Conservation (phyloP, 2,888 invertebrate species). For the Agrenia bidenticulata region DNA sequence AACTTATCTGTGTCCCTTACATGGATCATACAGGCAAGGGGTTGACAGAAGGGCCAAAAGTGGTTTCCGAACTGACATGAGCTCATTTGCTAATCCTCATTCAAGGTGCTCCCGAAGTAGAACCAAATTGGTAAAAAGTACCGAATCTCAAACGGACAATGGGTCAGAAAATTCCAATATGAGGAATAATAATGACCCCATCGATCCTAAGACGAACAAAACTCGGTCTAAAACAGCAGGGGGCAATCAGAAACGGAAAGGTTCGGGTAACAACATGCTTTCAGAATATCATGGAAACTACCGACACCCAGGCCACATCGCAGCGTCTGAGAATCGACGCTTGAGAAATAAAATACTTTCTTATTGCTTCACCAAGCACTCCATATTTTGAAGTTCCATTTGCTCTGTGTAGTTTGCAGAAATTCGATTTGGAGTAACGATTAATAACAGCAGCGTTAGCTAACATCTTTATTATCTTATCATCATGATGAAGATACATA, state of each 20-base stretch:
- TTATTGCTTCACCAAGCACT: conserved; percentile 44
- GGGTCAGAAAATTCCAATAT: conserved; percentile 1
- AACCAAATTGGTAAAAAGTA: conserved; percentile 31
- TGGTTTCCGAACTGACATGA: conserved; percentile 37
- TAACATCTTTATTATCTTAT: no score
- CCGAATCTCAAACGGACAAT: conserved; percentile 33
- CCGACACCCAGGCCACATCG: conserved; percentile 34
- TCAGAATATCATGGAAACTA: conserved; percentile 42
- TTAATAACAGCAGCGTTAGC: no score
- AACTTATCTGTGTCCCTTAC: conserved; percentile 41
- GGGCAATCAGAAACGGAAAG: neutral
- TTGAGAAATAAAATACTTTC: conserved; percentile 42
- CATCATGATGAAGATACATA: no score
- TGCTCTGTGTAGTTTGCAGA: no score
- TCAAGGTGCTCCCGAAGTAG: conserved; percentile 25
- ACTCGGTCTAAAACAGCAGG: conserved; percentile 33
- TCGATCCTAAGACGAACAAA: neutral
- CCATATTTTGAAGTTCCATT: conserved; percentile 38
- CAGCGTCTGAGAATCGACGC: conserved; percentile 32
- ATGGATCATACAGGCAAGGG: conserved; percentile 32
- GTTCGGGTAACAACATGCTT: conserved; percentile 6
- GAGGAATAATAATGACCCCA: no score
- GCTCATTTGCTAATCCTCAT: conserved; percentile 20
- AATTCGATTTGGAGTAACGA: no score
- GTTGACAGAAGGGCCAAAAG: conserved; percentile 29